Conservation (phyloP, 64 coral and sea anemone genomes). For the Actinia equina region DNA sequence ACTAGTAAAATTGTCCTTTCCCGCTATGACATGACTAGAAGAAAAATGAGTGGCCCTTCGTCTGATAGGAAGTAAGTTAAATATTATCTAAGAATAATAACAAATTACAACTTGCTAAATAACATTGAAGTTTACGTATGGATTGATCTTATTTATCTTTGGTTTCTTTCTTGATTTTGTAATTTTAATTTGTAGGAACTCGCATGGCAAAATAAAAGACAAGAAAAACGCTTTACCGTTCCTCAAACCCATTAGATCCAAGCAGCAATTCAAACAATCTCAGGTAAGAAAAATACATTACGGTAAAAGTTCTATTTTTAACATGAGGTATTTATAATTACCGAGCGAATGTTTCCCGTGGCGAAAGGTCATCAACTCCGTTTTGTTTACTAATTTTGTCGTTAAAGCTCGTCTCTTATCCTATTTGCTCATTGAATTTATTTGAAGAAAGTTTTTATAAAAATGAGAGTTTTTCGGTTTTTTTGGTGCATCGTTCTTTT, state of each 20-base stretch:
- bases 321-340: not conserved
- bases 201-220: conserved; percentile 27
- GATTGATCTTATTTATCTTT: not conserved
- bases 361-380: not conserved
- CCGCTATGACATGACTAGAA: conserved; percentile 25
- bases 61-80: conserved; percentile 34
- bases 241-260: conserved; percentile 22
- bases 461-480: not conserved
- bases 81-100: not conserved
- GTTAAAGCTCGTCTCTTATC: not conserved
- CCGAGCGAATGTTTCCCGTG: not conserved
- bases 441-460: not conserved
- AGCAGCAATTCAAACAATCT: conserved; percentile 4
- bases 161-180: not conserved
- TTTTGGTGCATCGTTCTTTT: not conserved
- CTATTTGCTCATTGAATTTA: not conserved
- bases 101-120: not conserved
- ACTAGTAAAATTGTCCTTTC: not conserved
- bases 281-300: not conserved
- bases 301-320: not conserved
- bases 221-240: conserved; percentile 19
- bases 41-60: conserved; percentile 13
- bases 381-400: not conserved
- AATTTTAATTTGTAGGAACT: conserved; percentile 21
- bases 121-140: conserved; percentile 1